Conservation (phyloP, 1,140 invertebrate species). For the Colletes latitarsis region DNA sequence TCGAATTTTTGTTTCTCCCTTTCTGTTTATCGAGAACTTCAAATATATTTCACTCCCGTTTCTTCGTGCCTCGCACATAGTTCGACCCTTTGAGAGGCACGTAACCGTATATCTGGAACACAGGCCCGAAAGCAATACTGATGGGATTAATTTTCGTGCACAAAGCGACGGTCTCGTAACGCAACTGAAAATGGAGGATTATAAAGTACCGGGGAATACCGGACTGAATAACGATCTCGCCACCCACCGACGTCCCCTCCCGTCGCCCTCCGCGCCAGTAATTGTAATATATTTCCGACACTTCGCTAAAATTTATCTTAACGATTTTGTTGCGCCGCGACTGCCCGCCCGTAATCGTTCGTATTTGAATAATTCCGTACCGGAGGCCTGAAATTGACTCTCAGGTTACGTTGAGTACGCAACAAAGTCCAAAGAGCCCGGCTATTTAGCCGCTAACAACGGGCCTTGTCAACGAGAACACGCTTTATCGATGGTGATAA, state of each 20-base stretch:
- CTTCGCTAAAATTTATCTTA: neutral
- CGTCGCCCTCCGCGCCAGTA: neutral
- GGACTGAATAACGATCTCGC: neutral
- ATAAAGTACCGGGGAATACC: conserved; percentile 6
- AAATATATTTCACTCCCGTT: conserved; percentile 1
- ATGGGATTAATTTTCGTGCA: conserved; percentile 33
- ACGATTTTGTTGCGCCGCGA: neutral
- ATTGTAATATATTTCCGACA: conserved; percentile 13
- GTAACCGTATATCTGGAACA: conserved; percentile 12
- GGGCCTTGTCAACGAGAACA: no score
- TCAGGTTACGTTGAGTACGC: neutral
- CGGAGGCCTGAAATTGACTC: neutral
- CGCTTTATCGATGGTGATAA: no score
- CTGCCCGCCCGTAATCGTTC: neutral
- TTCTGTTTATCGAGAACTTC: conserved; percentile 12
- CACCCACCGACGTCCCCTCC: no score
- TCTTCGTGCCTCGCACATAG: neutral
- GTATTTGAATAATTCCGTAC: neutral
- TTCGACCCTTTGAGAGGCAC: conserved; percentile 14
- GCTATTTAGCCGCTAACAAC: no score
- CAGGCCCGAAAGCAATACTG: conserved; percentile 18
- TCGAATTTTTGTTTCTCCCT: neutral
- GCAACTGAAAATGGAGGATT: conserved; percentile 14
- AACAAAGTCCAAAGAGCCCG: no score
- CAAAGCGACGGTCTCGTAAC: conserved; percentile 14